phyloP scores from a whole-genome alignment of 2,797 vertebrate genomes.

The Spea hammondii region DNA sequence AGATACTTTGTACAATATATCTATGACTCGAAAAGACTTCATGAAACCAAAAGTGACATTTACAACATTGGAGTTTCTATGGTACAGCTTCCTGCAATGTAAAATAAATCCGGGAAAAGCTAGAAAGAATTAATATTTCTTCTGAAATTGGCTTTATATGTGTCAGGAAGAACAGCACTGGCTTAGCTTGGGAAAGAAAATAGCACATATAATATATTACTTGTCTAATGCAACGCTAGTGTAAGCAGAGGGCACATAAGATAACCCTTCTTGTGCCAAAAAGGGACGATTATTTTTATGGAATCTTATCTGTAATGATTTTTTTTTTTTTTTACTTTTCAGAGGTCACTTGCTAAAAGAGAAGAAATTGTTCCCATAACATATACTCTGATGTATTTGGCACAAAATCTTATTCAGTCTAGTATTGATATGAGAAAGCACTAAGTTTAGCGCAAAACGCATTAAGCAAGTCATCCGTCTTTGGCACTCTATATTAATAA shows the following conservation, averaged over 20 bases:
- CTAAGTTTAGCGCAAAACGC: too few relatives aligned
- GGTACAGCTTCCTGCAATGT: slow-evolving; percentile 28
- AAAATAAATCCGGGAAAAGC: slow-evolving; percentile 40
- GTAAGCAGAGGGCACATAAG: slow-evolving; percentile 4
- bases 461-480: too few relatives aligned
- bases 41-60: slow-evolving; percentile 50
- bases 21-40: slow-evolving; percentile 35
- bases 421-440: too few relatives aligned
- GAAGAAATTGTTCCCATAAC: too few relatives aligned
- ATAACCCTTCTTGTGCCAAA: not conserved
- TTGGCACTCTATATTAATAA: too few relatives aligned
- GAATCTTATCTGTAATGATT: too few relatives aligned
- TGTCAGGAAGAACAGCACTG: slow-evolving; percentile 33
- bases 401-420: too few relatives aligned
- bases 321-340: too few relatives aligned
- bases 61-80: slow-evolving; percentile 38
- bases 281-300: not conserved
- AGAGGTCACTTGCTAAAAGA: too few relatives aligned
- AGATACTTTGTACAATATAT: slow-evolving; percentile 48
- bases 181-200: slow-evolving; percentile 26
- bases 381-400: too few relatives aligned
- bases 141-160: slow-evolving; percentile 45
- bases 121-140: slow-evolving; percentile 49
- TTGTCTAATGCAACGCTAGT: slow-evolving; percentile 17
- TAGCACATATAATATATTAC: slow-evolving; percentile 31